Evolutionary conservation across 1,140 invertebrate species (phyloP).

Genomic region (Phymastichus coffea): DNA sequence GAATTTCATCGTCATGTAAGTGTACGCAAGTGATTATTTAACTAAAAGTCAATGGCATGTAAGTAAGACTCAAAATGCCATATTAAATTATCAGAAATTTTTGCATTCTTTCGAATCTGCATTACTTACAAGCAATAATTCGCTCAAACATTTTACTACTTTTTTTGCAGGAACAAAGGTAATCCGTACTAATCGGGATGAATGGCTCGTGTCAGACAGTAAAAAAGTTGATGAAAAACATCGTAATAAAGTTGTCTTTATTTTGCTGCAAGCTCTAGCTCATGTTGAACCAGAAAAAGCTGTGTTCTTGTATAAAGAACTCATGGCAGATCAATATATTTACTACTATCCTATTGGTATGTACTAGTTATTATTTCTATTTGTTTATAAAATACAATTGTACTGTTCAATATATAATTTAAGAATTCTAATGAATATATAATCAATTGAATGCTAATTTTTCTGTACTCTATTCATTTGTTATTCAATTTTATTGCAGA

Average conservation of each 20-base stretch:
- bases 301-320: slow-evolving; percentile 34
- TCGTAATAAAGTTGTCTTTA: slow-evolving; percentile 23
- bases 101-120: slow-evolving; percentile 24
- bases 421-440: slow-evolving; percentile 7
- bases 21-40: neutral
- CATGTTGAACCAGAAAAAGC: slow-evolving; percentile 29
- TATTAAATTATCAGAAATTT: slow-evolving; percentile 14
- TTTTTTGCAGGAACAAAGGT: slow-evolving; percentile 24
- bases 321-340: slow-evolving; percentile 36
- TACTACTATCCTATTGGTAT: slow-evolving; percentile 41
- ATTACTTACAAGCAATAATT: slow-evolving; percentile 17
- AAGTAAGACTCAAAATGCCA: slow-evolving; percentile 23
- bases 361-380: neutral
- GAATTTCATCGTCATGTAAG: slow-evolving; percentile 8
- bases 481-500: slow-evolving; percentile 31
- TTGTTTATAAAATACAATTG: slow-evolving; percentile 8
- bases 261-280: slow-evolving; percentile 36
- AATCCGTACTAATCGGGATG: slow-evolving; percentile 24
- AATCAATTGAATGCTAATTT: too few relatives aligned
- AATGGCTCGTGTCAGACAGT: slow-evolving; percentile 28
- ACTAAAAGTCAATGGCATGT: slow-evolving; percentile 13
- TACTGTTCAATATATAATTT: neutral
- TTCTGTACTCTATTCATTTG: too few relatives aligned
- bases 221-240: slow-evolving; percentile 18
- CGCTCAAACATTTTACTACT: neutral